Conservation (phyloP, 2,797 vertebrate species). For the Hylomyscus alleni region DNA sequence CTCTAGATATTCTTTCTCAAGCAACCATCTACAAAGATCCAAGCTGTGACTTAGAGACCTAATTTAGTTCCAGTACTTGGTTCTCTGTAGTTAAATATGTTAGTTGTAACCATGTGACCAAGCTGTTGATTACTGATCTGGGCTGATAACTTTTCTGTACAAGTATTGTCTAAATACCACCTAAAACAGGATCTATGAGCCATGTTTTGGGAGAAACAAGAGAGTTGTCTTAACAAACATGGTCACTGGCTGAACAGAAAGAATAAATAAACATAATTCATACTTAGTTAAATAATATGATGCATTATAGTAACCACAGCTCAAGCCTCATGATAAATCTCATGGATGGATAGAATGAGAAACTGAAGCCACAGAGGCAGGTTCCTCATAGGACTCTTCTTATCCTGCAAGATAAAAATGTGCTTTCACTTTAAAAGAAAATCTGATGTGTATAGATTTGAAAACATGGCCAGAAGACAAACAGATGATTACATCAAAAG, state of each 20-base stretch:
- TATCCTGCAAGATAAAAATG: conserved; percentile 20
- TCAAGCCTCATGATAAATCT: background rate
- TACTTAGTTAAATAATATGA: background rate
- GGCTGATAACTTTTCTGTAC: background rate
- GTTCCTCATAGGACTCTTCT: conserved; percentile 7
- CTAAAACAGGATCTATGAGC: background rate
- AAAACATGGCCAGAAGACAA: conserved; percentile 56
- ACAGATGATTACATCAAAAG: conserved; percentile 55
- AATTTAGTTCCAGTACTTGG: background rate
- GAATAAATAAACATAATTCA: conserved; percentile 4
- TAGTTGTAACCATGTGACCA: background rate
- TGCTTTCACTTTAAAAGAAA: background rate
- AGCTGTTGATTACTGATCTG: background rate
- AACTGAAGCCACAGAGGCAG: background rate
- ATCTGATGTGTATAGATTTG: background rate
- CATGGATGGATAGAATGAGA: background rate
- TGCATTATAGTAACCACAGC: background rate
- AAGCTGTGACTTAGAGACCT: background rate
- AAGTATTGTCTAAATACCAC: conserved; percentile 3
- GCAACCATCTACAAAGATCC: background rate
- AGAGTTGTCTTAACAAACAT: background rate
- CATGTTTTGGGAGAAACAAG: background rate
- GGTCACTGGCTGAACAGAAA: background rate
- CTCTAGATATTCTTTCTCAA: background rate
- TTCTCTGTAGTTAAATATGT: background rate